Evolutionary conservation across 2,113 vertebrate genomes (phyloP).

Genomic region (Chelonoidis abingdonii): DNA sequence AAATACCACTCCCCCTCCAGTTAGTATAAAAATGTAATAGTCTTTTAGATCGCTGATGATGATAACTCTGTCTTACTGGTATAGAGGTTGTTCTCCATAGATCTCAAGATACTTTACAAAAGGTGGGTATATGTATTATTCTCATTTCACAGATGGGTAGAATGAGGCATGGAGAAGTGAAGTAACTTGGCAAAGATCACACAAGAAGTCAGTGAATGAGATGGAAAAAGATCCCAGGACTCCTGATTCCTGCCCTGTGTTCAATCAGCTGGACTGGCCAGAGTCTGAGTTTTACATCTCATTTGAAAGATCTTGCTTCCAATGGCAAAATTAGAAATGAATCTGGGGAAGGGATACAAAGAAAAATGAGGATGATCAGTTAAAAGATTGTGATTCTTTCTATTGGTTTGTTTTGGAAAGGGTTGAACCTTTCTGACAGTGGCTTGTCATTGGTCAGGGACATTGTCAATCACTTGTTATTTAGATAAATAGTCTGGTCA

Average conservation of each 20-base stretch:
- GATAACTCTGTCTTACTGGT: background rate
- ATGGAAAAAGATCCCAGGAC: background rate
- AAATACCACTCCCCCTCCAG: background rate
- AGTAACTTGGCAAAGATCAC: background rate
- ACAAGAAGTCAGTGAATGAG: background rate
- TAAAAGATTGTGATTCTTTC: background rate
- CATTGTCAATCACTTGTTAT: background rate
- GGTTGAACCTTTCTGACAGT: background rate
- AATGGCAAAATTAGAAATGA: background rate
- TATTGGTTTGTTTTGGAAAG: constrained; percentile 3
- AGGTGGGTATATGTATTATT: background rate
- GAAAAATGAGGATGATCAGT: background rate
- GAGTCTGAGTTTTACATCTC: background rate
- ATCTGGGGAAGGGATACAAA: background rate
- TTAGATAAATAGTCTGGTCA: background rate
- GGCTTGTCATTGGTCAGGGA: background rate
- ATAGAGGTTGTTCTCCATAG: background rate
- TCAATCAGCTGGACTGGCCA: background rate
- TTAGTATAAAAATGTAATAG: background rate
- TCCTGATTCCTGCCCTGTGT: background rate
- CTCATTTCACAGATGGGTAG: background rate
- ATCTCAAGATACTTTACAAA: background rate
- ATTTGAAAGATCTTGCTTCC: background rate
- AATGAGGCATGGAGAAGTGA: background rate
- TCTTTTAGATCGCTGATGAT: background rate